Conservation (phyloP, 2,888 invertebrate species). For the Saturnia pavonia region DNA sequence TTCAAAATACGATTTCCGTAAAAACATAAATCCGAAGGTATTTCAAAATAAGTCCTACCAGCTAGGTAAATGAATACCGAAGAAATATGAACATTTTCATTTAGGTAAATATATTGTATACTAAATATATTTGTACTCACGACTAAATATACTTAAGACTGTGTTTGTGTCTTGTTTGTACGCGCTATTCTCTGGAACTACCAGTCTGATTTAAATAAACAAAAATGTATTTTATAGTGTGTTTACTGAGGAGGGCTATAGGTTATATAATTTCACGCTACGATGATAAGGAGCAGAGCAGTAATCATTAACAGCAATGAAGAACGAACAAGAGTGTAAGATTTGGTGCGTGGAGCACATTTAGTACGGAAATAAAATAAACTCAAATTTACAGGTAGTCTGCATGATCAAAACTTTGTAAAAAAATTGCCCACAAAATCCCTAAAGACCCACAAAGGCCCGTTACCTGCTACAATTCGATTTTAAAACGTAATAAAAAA, state of each 20-base stretch:
- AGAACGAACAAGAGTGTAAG: too few relatives aligned
- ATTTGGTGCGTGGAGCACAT: too few relatives aligned
- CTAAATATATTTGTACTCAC: too few relatives aligned
- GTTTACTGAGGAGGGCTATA: too few relatives aligned
- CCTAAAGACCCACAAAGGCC: slow-evolving; percentile 1
- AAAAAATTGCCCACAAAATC: neutral
- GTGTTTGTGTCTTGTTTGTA: too few relatives aligned
- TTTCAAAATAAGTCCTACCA: neutral
- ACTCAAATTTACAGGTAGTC: neutral
- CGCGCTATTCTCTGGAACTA: too few relatives aligned
- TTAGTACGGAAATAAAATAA: neutral
- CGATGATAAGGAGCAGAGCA: too few relatives aligned
- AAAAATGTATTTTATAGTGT: too few relatives aligned
- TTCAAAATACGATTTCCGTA: neutral
- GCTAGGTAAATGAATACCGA: neutral
- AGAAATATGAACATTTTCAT: neutral
- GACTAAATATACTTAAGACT: too few relatives aligned
- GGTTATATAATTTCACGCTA: too few relatives aligned
- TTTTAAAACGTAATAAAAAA: slow-evolving; percentile 25
- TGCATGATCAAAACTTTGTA: neutral
- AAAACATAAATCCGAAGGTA: neutral
- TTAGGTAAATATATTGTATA: neutral
- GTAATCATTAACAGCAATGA: too few relatives aligned
- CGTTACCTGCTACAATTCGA: slow-evolving; percentile 22
- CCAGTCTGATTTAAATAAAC: too few relatives aligned